Evolutionary conservation across 1,140 invertebrate genomes (phyloP), one percentile per base, ranked within the genome.

Genomic region (Thrips palmi): DNA sequence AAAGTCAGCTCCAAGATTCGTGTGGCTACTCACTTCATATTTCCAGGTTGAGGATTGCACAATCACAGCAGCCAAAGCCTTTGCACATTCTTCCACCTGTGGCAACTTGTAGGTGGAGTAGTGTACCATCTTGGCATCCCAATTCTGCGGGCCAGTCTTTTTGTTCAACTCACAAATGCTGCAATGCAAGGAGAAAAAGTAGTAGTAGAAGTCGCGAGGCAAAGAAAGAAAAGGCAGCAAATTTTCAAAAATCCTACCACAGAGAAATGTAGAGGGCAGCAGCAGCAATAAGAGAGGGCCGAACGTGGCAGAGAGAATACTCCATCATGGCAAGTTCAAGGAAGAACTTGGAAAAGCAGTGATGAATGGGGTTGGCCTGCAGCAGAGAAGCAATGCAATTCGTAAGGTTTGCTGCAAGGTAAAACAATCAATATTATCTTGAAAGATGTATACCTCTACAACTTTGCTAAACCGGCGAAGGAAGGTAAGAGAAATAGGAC

Each of bases 331-430:
- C 67, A 20, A 96, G 56, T 56, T 97, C 92, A 47, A 91, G 68
- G 34, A 97, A 72, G 54, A 92, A 97, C 62, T 97, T 97, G 5
- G 86, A 86, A 53, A 93, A 60, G 32, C 73, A 75, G 54, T 96
- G 87, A 52, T 82, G 71, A 39, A 64, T 64, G 11, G 71, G 56
- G 47, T 67, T 71, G 6, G 74, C 76, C 45, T 45, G 28, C 8
- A 41, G 30, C 21, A 27, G 24, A 19, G 29, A 30, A 14, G 7
- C n/a, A 22, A 17, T 8, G 8, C 12, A 10, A 11, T 10, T 11
- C 6, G 20, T 39, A 40, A 17, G 22, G 22, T 15, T 14, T 4
- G 15, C 21, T 14, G 11, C n/a, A 14, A 20, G 12, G 22, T 17
- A 17, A n/a, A 25, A n/a, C 17, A 14, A 7, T 10, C 3, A 20